Evolutionary conservation across 2,797 vertebrate species (phyloP).

Genomic region (Cyclopterus lumpus): DNA sequence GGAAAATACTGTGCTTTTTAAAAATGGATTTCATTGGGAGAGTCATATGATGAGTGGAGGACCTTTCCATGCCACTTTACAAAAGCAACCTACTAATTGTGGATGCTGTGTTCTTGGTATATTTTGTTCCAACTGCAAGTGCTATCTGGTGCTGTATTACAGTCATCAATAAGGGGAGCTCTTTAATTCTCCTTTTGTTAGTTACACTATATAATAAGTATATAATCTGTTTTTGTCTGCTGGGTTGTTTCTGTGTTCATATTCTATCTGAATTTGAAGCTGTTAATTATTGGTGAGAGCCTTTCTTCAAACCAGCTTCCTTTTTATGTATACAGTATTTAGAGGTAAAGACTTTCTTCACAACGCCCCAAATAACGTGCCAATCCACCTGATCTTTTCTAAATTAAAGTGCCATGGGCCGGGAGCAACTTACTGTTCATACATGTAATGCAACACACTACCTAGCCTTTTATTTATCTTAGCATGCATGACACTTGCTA

Average conservation of each 20-base stretch:
- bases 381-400: slow-evolving; percentile 31
- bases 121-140: slow-evolving; percentile 46
- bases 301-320: slow-evolving; percentile 53
- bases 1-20: slow-evolving; percentile 5
- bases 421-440: slow-evolving; percentile 30
- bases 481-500: slow-evolving; percentile 75
- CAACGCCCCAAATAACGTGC: slow-evolving; percentile 43
- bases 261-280: slow-evolving; percentile 59
- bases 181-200: slow-evolving; percentile 35
- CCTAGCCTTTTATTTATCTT: slow-evolving; percentile 76
- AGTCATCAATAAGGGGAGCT: slow-evolving; percentile 31
- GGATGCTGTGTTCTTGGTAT: slow-evolving; percentile 45
- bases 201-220: slow-evolving; percentile 56
- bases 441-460: slow-evolving; percentile 68
- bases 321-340: slow-evolving; percentile 44
- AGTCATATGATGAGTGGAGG: background rate
- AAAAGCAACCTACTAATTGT: slow-evolving; percentile 32
- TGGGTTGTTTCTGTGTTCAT: slow-evolving; percentile 64
- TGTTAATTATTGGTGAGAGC: slow-evolving; percentile 54
- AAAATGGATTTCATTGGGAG: slow-evolving; percentile 3
- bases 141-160: slow-evolving; percentile 38
- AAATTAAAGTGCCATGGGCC: slow-evolving; percentile 42
- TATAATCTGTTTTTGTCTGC: slow-evolving; percentile 54
- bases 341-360: slow-evolving; percentile 31
- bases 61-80: slow-evolving; percentile 1